Evolutionary conservation across 2,113 vertebrate species (phyloP).

Genomic region (Erythrolamprus reginae): DNA sequence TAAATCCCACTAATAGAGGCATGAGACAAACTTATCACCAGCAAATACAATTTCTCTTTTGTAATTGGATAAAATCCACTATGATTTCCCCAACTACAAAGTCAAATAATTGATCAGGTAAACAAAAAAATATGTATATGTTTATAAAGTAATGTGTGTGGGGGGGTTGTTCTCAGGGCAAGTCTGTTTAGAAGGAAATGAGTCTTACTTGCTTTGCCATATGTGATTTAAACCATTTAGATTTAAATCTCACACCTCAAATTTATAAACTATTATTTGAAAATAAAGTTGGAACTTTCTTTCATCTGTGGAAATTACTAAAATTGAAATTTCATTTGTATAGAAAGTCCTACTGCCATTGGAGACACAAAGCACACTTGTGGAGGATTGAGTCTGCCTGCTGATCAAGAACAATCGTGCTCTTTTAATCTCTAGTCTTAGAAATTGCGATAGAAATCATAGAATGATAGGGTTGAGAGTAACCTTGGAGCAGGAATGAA

Average conservation of each 20-base stretch:
- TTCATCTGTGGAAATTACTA: background rate
- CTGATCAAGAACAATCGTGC: background rate
- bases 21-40: background rate
- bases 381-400: background rate
- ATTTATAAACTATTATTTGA: background rate
- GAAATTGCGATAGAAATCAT: background rate
- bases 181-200: background rate
- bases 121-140: background rate
- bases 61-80: background rate
- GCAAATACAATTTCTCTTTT: background rate
- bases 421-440: background rate
- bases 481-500: background rate
- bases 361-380: background rate
- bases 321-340: background rate
- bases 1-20: background rate
- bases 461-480: background rate
- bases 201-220: background rate
- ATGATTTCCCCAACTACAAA: background rate
- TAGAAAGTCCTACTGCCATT: background rate
- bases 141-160: background rate
- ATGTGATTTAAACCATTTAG: background rate
- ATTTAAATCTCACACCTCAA: background rate
- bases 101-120: background rate
- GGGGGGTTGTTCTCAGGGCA: too few relatives aligned
- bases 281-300: background rate